Percentiles rank a stretch among this genome's conserved stretches.
Conservation (phyloP, 2,888 invertebrate genomes). For the Scaeva pyrastri region DNA sequence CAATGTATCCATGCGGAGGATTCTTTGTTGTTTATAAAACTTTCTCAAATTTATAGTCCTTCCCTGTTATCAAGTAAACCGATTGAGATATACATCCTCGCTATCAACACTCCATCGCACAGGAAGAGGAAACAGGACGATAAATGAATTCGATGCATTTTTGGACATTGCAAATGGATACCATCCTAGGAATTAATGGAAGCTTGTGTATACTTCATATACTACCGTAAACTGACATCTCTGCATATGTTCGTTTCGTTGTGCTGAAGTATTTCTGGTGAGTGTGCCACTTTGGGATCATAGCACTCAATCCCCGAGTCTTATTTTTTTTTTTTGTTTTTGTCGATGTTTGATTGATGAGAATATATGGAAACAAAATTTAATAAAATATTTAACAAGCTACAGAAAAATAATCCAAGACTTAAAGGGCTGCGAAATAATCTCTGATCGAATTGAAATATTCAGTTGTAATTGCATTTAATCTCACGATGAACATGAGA, state of each 20-base stretch:
- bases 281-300: constrained; percentile 1
- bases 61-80: neutral
- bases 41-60: neutral
- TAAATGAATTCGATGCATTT: constrained; percentile 62
- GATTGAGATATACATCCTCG: constrained; percentile 4
- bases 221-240: too few species aligned
- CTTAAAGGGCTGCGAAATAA: neutral
- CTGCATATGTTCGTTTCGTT: too few species aligned
- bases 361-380: neutral
- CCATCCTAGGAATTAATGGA: constrained; percentile 38
- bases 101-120: neutral
- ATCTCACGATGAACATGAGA: constrained; percentile 35
- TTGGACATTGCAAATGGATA: constrained; percentile 45
- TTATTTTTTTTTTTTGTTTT: neutral
- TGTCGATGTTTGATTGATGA: constrained; percentile 2
- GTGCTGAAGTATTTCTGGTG: constrained; percentile 20
- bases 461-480: constrained; percentile 41
- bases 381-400: constrained; percentile 30
- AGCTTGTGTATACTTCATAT: constrained; percentile 21
- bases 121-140: constrained; percentile 35
- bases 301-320: constrained; percentile 8
- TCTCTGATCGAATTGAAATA: constrained; percentile 35
- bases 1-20: too few species aligned
- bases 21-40: neutral
- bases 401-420: neutral